Percentiles rank a stretch among this genome's conserved stretches.
These are phyloP conservation scores for Drosophila acutilabella DNA, from an alignment of 2,888 invertebrate genomes.

Conservation along the genomic window DNA sequence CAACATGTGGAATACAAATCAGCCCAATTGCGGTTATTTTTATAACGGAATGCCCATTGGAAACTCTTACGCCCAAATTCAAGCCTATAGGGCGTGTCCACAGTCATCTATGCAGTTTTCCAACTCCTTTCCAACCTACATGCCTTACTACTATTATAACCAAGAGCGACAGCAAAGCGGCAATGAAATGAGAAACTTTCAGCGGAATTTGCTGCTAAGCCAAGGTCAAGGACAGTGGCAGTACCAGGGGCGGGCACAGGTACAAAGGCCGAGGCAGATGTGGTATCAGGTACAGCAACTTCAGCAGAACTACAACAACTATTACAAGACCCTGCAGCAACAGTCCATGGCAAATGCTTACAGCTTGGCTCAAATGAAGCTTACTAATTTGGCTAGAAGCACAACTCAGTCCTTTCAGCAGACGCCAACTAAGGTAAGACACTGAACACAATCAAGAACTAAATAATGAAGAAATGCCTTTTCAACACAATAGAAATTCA, in stretches of 20 bases:
- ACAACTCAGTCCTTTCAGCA: background rate
- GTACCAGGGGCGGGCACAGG: background rate
- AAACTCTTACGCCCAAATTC: background rate
- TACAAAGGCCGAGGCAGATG: background rate
- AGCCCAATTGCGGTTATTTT: conserved; percentile 4
- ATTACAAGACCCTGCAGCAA: conserved; percentile 19
- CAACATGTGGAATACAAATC: conserved; percentile 4
- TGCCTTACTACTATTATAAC: conserved; percentile 1
- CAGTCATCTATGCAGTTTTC: background rate
- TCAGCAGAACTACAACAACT: conserved; percentile 6
- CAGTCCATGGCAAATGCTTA: background rate
- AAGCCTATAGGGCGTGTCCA: background rate
- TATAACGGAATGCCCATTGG: background rate
- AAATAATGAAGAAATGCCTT: too few relatives aligned
- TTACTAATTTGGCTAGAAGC: background rate
- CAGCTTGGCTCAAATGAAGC: background rate
- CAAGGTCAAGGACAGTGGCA: background rate
- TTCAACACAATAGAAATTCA: too few relatives aligned
- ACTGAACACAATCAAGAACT: too few relatives aligned
- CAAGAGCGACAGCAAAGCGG: background rate
- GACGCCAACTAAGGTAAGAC: background rate
- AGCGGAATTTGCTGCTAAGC: background rate
- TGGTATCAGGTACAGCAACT: conserved; percentile 17
- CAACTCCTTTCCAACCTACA: background rate
- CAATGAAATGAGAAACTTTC: background rate